Evolutionary conservation across 2,888 invertebrate species (phyloP).

Genomic region (Spisula subtruncata): DNA sequence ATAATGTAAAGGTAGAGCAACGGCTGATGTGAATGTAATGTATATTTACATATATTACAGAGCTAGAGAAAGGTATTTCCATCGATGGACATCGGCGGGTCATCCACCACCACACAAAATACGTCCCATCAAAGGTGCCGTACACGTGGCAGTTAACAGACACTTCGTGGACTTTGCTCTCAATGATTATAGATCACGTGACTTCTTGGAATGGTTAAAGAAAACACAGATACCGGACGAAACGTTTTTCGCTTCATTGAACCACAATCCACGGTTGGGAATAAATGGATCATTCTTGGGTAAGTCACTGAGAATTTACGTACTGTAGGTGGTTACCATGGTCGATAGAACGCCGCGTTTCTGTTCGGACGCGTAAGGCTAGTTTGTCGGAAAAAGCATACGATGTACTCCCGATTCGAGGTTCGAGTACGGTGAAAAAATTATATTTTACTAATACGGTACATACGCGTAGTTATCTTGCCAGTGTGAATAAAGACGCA

Average conservation of each 20-base stretch:
- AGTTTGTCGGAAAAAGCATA: too few species aligned
- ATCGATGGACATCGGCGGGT: conserved; percentile 59
- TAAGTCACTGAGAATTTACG: conserved; percentile 34
- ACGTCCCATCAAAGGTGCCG: conserved; percentile 77
- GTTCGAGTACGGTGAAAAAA: too few species aligned
- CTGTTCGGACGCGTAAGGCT: too few species aligned
- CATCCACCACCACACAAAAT: conserved; percentile 67
- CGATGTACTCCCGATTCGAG: too few species aligned
- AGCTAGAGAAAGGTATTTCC: conserved; percentile 52
- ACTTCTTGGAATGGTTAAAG: conserved; percentile 79
- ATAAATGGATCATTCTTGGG: conserved; percentile 80
- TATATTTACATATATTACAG: conserved; percentile 47
- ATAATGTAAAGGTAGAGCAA: too few species aligned
- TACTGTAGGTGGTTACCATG: neutral
- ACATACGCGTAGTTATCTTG: too few species aligned
- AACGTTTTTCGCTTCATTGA: conserved; percentile 81
- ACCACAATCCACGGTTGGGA: conserved; percentile 78
- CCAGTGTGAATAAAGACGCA: too few species aligned
- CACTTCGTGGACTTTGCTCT: conserved; percentile 80
- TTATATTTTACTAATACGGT: too few species aligned
- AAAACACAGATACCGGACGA: conserved; percentile 81
- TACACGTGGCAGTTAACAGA: conserved; percentile 79
- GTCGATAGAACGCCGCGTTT: too few species aligned
- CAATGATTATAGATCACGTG: conserved; percentile 67
- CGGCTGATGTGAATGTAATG: too few species aligned